Evolutionary conservation across 1,140 invertebrate genomes (phyloP), one percentile per base, ranked within the genome.

Genomic region (Saccostrea glomerata): DNA sequence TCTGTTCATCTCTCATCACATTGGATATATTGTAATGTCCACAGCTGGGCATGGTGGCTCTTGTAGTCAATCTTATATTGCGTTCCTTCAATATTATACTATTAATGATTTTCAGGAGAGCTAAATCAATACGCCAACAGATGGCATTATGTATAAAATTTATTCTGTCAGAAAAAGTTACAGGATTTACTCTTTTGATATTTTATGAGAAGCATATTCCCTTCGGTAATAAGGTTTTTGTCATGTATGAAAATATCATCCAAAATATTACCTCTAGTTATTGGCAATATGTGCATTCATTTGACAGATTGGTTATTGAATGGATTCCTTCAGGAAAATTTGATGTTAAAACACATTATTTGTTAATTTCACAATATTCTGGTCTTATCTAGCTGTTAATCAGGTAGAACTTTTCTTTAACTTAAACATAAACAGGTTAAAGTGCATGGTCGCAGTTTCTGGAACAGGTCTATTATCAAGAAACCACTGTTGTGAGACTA

Each of bases 61-160:
- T 77, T 15, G 25, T 77, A 47, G 47, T 77, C 25, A 5, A 30
- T 30, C 15, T 15, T 23, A 13, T 36, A 77, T 77, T 36, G 30
- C 30, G 70, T 23, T 30, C 25, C 15, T 25, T 30, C 23, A 15
- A 77, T 77, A 30, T 77, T 36, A 30, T 25, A 77, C 11, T 30
- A 3, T 77, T 77, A 77, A 77, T 77, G 70, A 77, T 77, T 77
- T 77, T 30, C 13, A 30, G 70, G 23, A 25, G 25, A 36, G 15
- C 23, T 25, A 36, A 77, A 77, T 77, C 70, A 77, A 77, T 77
- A 30, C 15, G 4, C 58, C 25, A 77, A 77, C 70, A 77, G 70
- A 77, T 77, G 70, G 70, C 25, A 36, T 15, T 77, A 13, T 77
- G 15, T 77, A 12, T 36, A 77, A 77, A 12, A 77, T 77, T 30